Conservation (phyloP, 2,888 invertebrate genomes). For the Gortyna flavago region DNA sequence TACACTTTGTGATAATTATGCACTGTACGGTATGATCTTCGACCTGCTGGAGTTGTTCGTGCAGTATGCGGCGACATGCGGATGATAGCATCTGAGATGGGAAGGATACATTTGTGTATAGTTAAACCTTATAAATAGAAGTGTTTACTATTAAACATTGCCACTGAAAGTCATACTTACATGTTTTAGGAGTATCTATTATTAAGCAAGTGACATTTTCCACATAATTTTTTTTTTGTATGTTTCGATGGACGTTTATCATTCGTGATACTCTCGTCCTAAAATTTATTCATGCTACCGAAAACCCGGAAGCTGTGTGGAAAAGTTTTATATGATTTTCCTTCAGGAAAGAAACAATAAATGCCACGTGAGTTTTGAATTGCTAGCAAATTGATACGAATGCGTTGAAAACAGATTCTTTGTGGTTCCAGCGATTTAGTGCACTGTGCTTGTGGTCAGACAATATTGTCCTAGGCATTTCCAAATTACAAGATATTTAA, state of each 20-base stretch:
- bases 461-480: too few species aligned
- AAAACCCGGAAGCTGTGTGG: too few species aligned
- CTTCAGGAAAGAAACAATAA: neutral
- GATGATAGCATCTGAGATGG: conserved; percentile 18
- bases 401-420: neutral
- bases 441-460: neutral
- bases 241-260: neutral
- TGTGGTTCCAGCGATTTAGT: neutral
- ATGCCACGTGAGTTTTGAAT: conserved; percentile 14
- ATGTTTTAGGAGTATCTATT: neutral
- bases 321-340: neutral
- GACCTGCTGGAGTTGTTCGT: neutral
- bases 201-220: neutral
- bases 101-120: neutral
- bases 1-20: neutral
- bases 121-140: conserved; percentile 21
- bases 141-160: too few species aligned
- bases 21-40: conserved; percentile 27
- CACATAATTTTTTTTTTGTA: neutral
- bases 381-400: conserved; percentile 4
- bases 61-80: neutral
- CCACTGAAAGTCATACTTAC: neutral
- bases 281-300: neutral
- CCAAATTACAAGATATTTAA: neutral
- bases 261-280: neutral